These are phyloP conservation scores for Gadopsis bispinosus DNA, from an alignment of 2,797 vertebrate species.

Conservation along the genomic window DNA sequence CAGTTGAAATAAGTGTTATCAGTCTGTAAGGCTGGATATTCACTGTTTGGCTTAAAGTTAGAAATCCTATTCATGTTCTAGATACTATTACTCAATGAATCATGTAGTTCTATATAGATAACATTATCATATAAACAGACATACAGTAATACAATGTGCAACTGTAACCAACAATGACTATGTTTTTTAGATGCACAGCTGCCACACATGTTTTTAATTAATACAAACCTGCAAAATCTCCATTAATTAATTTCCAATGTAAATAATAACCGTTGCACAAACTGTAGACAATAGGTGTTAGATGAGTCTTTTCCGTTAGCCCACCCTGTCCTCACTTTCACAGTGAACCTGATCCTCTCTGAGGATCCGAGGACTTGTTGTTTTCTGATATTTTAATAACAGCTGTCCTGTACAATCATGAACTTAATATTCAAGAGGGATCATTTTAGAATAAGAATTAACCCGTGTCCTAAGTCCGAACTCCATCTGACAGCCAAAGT, in stretches of 20 bases:
- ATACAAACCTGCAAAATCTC: slow-evolving; percentile 17
- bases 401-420: neutral
- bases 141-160: neutral
- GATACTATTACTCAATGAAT: slow-evolving; percentile 5
- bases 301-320: neutral
- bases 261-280: slow-evolving; percentile 16
- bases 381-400: slow-evolving; percentile 6
- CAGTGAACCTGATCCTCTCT: slow-evolving; percentile 20
- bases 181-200: slow-evolving; percentile 35
- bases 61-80: slow-evolving; percentile 6
- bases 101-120: neutral
- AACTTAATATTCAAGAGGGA: neutral
- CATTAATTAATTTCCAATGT: neutral
- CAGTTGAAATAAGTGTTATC: slow-evolving; percentile 31
- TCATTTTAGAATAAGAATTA: neutral
- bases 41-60: slow-evolving; percentile 2
- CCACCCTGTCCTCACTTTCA: slow-evolving; percentile 16
- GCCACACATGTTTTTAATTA: slow-evolving; percentile 29
- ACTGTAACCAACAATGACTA: neutral
- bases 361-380: slow-evolving; percentile 13
- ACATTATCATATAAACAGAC: slow-evolving; percentile 16
- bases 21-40: neutral
- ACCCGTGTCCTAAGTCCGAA: neutral
- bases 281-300: slow-evolving; percentile 7
- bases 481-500: slow-evolving; percentile 20